A percentile compares a stretch with the other conserved stretches of the same genome.
Conservation (phyloP, 2,797 vertebrate species). For the Poeciliopsis turneri region DNA sequence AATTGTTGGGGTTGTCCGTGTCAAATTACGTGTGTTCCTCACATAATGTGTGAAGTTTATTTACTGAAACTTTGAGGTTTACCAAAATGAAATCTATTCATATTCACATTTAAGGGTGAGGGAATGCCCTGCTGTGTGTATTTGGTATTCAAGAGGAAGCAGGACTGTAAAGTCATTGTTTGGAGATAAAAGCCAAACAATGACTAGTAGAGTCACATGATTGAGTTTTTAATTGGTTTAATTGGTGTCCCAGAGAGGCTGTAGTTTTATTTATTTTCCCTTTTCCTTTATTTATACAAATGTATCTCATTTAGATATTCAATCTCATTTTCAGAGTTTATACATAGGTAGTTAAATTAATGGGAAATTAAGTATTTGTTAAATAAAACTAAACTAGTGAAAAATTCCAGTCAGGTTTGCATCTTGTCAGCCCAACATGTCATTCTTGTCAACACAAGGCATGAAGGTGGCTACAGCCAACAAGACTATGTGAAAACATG, state of each 20-base stretch:
- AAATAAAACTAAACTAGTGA: not conserved
- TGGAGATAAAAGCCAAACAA: slow-evolving; percentile 10
- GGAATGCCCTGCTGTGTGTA: slow-evolving; percentile 16
- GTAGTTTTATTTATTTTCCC: not conserved
- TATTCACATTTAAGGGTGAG: slow-evolving; percentile 7
- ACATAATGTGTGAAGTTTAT: not conserved
- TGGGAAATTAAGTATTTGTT: not conserved
- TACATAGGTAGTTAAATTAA: not conserved
- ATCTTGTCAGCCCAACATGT: not conserved
- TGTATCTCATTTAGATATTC: not conserved
- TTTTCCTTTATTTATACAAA: not conserved
- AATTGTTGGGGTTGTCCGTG: not conserved
- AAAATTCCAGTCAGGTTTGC: not conserved
- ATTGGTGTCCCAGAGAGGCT: not conserved
- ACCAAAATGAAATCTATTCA: not conserved
- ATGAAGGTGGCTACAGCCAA: not conserved
- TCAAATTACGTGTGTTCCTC: slow-evolving; percentile 3
- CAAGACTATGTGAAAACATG: not conserved
- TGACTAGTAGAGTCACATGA: slow-evolving; percentile 5
- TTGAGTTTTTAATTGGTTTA: not conserved
- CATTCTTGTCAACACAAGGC: not conserved
- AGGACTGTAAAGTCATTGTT: slow-evolving; percentile 13
- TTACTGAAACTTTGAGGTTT: not conserved
- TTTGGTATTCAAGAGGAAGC: slow-evolving; percentile 24
- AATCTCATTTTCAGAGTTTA: not conserved